These are phyloP conservation scores for Poecilia picta DNA, from an alignment of 2,797 vertebrate species.

Conservation along the genomic window DNA sequence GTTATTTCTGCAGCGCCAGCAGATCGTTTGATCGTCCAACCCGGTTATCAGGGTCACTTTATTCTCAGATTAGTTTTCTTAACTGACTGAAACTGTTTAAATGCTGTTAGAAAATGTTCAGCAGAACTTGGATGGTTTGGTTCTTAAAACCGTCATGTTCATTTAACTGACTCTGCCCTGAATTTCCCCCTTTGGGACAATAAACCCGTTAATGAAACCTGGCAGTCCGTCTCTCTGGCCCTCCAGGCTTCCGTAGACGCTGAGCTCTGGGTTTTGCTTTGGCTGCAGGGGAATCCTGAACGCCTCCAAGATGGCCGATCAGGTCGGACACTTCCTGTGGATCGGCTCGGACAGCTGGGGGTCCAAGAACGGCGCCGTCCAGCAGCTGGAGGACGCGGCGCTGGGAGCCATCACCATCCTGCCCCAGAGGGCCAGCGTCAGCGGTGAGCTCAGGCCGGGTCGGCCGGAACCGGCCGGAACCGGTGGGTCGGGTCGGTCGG, in stretches of 20 bases:
- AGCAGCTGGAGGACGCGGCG: conserved; percentile 90
- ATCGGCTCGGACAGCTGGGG: conserved; percentile 98
- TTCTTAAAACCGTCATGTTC: too few relatives aligned
- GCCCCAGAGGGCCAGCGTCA: conserved; percentile 91
- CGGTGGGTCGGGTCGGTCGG: too few relatives aligned
- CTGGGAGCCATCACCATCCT: conserved; percentile 94
- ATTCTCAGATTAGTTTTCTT: too few relatives aligned
- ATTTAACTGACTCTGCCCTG: not conserved
- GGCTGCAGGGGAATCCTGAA: conserved; percentile 89
- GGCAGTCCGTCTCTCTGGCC: not conserved
- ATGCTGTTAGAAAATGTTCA: not conserved
- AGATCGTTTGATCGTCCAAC: too few relatives aligned
- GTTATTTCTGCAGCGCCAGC: too few relatives aligned
- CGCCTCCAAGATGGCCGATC: conserved; percentile 89
- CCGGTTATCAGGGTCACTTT: too few relatives aligned
- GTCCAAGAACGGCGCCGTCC: conserved; percentile 88
- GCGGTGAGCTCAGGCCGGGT: conserved; percentile 83
- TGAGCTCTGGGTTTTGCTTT: conserved; percentile 8
- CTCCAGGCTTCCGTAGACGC: not conserved
- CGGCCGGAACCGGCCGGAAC: too few relatives aligned
- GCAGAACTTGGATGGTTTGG: not conserved
- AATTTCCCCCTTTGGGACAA: too few relatives aligned
- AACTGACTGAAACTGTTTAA: too few relatives aligned
- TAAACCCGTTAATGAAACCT: not conserved
- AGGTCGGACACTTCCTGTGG: conserved; percentile 94